These are phyloP conservation scores for Theonella swinhoei DNA, from an alignment of 37 sponge, comb jelly and placozoan species.

Conservation along the genomic window DNA sequence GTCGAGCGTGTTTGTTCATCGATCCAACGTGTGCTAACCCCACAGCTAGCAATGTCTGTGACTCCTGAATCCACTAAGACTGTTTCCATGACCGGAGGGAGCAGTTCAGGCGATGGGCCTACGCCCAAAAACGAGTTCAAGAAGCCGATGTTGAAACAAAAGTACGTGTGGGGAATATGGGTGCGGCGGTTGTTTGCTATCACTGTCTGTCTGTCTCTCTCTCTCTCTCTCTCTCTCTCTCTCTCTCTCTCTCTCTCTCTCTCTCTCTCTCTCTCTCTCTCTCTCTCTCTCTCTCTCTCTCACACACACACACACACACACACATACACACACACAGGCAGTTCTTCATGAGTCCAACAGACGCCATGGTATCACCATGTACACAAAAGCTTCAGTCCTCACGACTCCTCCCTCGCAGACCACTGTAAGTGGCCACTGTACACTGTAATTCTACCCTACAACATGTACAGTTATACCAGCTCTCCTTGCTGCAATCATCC, in stretches of 20 bases:
- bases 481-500: too few species aligned
- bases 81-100: conserved; percentile 21
- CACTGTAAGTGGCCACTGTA: neutral
- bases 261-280: neutral
- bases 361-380: conserved; percentile 87
- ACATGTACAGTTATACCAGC: too few species aligned
- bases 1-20: too few species aligned
- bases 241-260: neutral
- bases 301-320: neutral
- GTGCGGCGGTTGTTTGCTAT: too few species aligned
- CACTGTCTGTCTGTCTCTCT: neutral
- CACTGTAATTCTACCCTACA: too few species aligned
- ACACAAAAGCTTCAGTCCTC: conserved; percentile 68
- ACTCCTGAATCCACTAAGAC: conserved; percentile 43
- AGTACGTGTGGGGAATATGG: neutral
- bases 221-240: neutral
- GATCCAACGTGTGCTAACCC: neutral
- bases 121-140: conserved; percentile 59
- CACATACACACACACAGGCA: conserved; percentile 30
- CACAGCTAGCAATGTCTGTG: conserved; percentile 26
- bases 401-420: conserved; percentile 4
- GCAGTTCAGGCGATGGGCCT: conserved; percentile 11
- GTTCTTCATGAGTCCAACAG: conserved; percentile 88
- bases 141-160: conserved; percentile 2
- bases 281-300: neutral